phyloP scores from a whole-genome alignment of 2,888 invertebrate genomes.

The Harpalus rufipes region DNA sequence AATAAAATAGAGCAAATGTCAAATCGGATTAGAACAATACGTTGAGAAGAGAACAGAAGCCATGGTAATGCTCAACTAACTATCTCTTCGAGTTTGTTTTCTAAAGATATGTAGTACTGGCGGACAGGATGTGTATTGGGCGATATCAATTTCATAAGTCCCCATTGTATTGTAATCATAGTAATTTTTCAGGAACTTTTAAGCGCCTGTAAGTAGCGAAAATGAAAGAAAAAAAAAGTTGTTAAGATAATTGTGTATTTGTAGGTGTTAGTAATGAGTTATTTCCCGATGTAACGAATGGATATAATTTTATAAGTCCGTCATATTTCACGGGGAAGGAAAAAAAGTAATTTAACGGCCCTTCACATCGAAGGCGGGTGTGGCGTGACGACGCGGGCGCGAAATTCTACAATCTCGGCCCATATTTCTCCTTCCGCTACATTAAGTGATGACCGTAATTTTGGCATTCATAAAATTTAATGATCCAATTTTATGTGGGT shows the following conservation, averaged over 20 bases:
- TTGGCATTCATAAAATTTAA: slow-evolving; percentile 66
- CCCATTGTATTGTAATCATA: no score
- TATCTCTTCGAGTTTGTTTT: no score
- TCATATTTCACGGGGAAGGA: slow-evolving; percentile 51
- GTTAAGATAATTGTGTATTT: slow-evolving; percentile 1
- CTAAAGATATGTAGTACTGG: no score
- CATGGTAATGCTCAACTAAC: no score
- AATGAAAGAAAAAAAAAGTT: no score
- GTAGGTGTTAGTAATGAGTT: neutral
- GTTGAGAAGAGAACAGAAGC: no score
- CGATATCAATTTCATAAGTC: no score
- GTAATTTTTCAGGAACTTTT: no score
- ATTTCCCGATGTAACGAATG: slow-evolving; percentile 29
- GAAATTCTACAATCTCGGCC: slow-evolving; percentile 53
- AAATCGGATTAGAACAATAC: no score
- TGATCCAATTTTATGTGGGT: slow-evolving; percentile 65
- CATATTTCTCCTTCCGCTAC: slow-evolving; percentile 63
- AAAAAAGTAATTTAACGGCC: slow-evolving; percentile 56
- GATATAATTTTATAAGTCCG: slow-evolving; percentile 56
- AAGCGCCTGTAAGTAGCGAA: no score
- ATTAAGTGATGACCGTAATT: slow-evolving; percentile 64
- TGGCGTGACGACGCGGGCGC: slow-evolving; percentile 28
- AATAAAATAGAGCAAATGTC: no score
- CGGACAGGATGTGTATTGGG: no score
- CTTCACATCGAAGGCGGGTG: slow-evolving; percentile 35